Evolutionary conservation across 2,113 vertebrate genomes (phyloP), one percentile per base, ranked within the genome.

Genomic region (Abramis brama): DNA sequence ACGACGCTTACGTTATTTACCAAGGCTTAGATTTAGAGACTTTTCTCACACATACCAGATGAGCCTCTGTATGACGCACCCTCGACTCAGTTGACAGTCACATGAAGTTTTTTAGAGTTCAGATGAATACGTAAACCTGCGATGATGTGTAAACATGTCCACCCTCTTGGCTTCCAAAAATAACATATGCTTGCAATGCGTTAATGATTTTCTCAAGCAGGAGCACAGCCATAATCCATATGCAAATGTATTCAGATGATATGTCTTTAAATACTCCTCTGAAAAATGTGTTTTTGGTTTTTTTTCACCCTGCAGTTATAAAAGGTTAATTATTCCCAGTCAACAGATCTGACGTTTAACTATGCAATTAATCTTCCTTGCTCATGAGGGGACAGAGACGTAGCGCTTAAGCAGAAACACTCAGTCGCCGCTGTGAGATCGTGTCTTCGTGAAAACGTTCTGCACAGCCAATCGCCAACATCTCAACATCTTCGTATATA

Each of bases 311-410:
- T 85, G 84, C 86, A 89, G 78, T 86, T 85, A 79, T 75, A 84
- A 83, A 86, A 86, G 86, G 86, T 88, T 87, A 86, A 91, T 90
- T 86, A 89, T 85, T 62, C 85, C 82, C 78, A 85, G 86, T 87
- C 82, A 88, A 85, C 83, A 86, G 77, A 87, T 85, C 83, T 88
- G 84, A 86, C 90, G 87, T 39, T 25, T 79, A 88, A 87, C 62
- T 87, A 80, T 71, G 83, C 82, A 83, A 89, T 90, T 88, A 86
- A 88, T 90, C 87, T 86, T 57, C 39, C 43, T 76, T 17, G 30
- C 50, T 83, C 84, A 39, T 15, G 3, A 74, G 80, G 74, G 75
- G 55, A 81, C 47, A 43, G 27, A 19, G 57, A 84, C 12, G 47
- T 43, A 71, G 64, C 33, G 66, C 2, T 25, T 75, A 82, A 75